Evolutionary conservation across 92 coral and sea anemone genomes (phyloP).

Genomic region (Siderastrea siderea): DNA sequence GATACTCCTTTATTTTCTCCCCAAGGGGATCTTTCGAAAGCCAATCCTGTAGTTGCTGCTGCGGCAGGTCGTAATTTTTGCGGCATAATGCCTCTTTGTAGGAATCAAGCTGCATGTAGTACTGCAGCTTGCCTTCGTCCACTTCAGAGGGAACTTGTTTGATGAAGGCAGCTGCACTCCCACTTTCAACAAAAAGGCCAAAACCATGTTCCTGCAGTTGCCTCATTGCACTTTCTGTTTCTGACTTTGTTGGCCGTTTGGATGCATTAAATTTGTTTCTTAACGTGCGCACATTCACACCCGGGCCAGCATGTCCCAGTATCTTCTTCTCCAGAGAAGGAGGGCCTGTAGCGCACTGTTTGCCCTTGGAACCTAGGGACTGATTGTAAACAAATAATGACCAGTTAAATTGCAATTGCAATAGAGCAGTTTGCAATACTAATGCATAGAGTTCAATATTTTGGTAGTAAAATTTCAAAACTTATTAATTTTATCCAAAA

Average conservation of each 20-base stretch:
- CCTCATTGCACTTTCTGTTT: constrained; percentile 29
- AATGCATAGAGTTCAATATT: not conserved
- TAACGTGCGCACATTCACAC: constrained; percentile 56
- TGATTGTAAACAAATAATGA: constrained; percentile 12
- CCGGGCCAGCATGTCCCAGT: constrained; percentile 69
- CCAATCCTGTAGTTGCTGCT: constrained; percentile 13
- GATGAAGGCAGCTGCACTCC: constrained; percentile 40
- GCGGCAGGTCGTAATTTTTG: constrained; percentile 51
- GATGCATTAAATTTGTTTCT: constrained; percentile 59
- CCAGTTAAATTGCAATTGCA: not conserved
- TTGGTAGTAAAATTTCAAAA: not conserved
- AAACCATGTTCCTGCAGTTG: constrained; percentile 44
- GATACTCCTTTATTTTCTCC: constrained; percentile 35
- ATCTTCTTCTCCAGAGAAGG: constrained; percentile 29
- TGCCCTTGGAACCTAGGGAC: constrained; percentile 25
- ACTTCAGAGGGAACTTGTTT: constrained; percentile 56
- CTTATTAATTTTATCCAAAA: too few species aligned
- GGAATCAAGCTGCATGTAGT: constrained; percentile 22
- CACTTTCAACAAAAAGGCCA: constrained; percentile 24
- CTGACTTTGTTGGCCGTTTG: constrained; percentile 50
- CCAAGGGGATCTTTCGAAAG: constrained; percentile 61
- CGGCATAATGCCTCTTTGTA: constrained; percentile 45
- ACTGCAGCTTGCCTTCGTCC: constrained; percentile 43
- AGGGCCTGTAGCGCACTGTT: not conserved
- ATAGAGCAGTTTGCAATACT: not conserved